Evolutionary conservation across 2,113 vertebrate genomes (phyloP), one percentile per base, ranked within the genome.

Genomic region (Todiramphus chloris): DNA sequence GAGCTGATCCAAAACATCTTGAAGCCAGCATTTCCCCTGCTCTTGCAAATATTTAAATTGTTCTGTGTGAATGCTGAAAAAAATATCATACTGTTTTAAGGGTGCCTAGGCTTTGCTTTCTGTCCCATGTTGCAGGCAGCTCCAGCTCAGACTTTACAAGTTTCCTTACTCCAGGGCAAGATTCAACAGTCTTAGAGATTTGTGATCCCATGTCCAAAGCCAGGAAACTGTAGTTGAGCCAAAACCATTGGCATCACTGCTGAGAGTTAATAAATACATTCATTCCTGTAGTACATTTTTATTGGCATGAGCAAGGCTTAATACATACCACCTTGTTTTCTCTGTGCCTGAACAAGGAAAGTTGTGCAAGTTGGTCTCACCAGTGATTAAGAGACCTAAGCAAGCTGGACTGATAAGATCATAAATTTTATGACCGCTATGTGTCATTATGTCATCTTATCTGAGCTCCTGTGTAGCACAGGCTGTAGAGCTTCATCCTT

Each of bases 191-290:
- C 58, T 58, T 64, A 35, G 67, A 93, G 84, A 83, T 94, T 93
- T 89, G 82, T 91, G 94, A 89, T 74, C 84, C 39, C 60, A 39
- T 58, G 67, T 87, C 93, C 62, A 44, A 82, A 92, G 87, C 87
- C 77, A 83, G 93, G 84, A 96, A 89, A 50, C 16, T 44, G 62
- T 28, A 94, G 35, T 25, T 82, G 81, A 91, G 87, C 90, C 94
- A 96, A 93, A 94, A 79, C 58, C 84, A 62, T 83, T 89, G 91
- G 91, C 93, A 97, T 70, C 50, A 30, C 78, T 87, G 84, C 87
- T 84, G 83, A 78, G 81, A 91, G 31, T 94, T 95, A 96, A 87
- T 94, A 97, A 96, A 97, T 91, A 80, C 59, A 81, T 86, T 88
- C 58, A 91, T 95, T 94, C 76, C 91, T 92, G 86, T 68, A 90